Evolutionary conservation across 37 sponge, comb jelly and placozoan genomes (phyloP), one percentile per base, ranked within the genome.

Genomic region (Aplysina aerophoba): DNA sequence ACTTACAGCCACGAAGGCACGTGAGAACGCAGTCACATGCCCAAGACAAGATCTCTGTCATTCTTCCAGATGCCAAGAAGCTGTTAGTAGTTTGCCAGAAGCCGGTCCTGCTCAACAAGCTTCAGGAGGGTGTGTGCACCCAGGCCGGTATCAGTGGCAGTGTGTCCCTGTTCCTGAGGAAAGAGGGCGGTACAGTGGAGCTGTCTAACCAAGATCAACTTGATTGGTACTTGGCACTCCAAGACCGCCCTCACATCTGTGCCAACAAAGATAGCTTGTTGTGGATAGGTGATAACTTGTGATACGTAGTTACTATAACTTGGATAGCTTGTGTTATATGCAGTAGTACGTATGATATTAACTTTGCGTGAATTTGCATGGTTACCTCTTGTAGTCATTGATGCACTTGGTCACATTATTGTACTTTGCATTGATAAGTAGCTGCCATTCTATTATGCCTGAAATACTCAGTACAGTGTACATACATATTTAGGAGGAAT

Each of bases 201-300:
- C 11, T 65, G 6, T 65, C 66, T 8, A 65, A 65, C 27, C 66
- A 65, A 30, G 66, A 65, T 30, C 11, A 20, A 16, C 66, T 65
- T 65, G 19, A 30, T 20, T 25, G 27, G 66, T 65, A 65, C 22
- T 65, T 65, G 66, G 27, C 66, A 65, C 27, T 65, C 22, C 22
- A 65, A 16, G 66, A 65, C 30, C 66, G 66, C 27, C 66, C 66
- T 65, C 30, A 20, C n/a, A n/a, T n/a, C n/a, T n/a, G n/a, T n/a
- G n/a, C n/a, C n/a, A n/a, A n/a, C n/a, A n/a, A n/a, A n/a, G n/a
- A n/a, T n/a, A n/a, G n/a, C n/a, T n/a, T n/a, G n/a, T n/a, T n/a
- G n/a, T n/a, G n/a, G n/a, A n/a, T n/a, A n/a, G n/a, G n/a, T n/a
- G n/a, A n/a, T n/a, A n/a, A n/a, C n/a, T n/a, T n/a, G n/a, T n/a